Base-by-base conservation (phyloP, 1,140 invertebrate species). In the Diuraphis noxia region DNA sequence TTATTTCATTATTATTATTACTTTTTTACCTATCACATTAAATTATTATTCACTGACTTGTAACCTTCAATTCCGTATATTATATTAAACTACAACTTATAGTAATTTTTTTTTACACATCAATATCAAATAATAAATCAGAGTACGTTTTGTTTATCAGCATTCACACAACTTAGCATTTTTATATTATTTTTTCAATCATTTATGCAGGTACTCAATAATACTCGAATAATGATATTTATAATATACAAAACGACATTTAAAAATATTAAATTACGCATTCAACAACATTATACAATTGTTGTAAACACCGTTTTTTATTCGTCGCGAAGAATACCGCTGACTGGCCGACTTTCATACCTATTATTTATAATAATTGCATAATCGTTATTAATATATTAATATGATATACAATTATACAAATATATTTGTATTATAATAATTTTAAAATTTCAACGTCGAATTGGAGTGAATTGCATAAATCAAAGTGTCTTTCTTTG, bases 191-290 rank as follows among this genome's bases (percentile, higher is more conserved):
- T 79, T 79, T 79, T 36, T 23, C 6, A 21, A 79, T 79, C 36
- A 81, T 23, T 63, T 63, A 63, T 63, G 21, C 9, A 38, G 10
- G 56, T 30, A 38, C 36, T 10, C 4, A 84, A 84, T 43, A 43
- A 34, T 19, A 84, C 30, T 4, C 10, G 43, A 43, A 82, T 41
- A 38, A 84, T 84, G 2, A n/a, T 84, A 17, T n/a, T 63, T 17
- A 63, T 63, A n/a, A 63, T 63, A 13, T n/a, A n/a, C 36, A 49
- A 36, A 49, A n/a, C 30, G n/a, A 85, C n/a, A 86, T 49, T 85
- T 86, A 36, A 86, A 34, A 86, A 86, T 86, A 86, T 86, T 86
- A 86, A 49, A 86, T 86, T 86, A 86, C 84, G 34, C n/a, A 34
- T 23, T 49, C n/a, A 36, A 86, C n/a, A 63, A 63, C 56, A 63